Base-by-base conservation (phyloP, 2,113 vertebrate species). In the Dermatemys mawii region DNA sequence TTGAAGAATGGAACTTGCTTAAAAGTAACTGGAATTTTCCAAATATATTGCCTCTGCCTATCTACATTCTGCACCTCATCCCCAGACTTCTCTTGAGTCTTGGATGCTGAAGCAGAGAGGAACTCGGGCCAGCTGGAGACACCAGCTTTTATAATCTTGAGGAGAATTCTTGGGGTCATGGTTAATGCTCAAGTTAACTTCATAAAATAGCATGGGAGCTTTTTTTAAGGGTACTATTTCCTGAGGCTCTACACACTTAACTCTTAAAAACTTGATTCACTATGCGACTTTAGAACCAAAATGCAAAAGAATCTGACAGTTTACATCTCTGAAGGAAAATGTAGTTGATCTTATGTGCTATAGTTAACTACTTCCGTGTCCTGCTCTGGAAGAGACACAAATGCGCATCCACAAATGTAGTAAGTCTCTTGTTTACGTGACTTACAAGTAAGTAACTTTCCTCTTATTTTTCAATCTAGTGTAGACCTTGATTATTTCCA, bases 401-500 rank as follows among this genome's bases (percentile, higher is more conserved):
- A 5, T 73, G 35, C n/a, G 38, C 67, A 73, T 41, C 9, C 38
- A 41, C 22, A 73, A 32, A 73, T 22, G 38, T 11, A 73, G 11
- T 13, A 75, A 11, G 4, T 67, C 17, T 44, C 22, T 41, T n/a
- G 35, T 46, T 84, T 50, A 35, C 83, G 92, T 84, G 46, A 91
- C 93, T 90, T 95, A 50, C 81, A 91, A 89, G 86, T 78, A 38
- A 85, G 76, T 88, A 46, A 11, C 32, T 63, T 38, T 94, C 54
- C 5, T 92, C 32, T 81, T 85, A 11, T 87, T 93, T 93, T 96
- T 84, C 91, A 94, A 53, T 86, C 49, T 89, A 70, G n/a, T 19
- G 19, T 38, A 70, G n/a, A 11, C n/a, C 84, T 50, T 38, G 54
- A n/a, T 91, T 93, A 81, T 51, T 83, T 85, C 10, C 67, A 38